Percentiles rank a stretch among this genome's conserved stretches.
Conservation (phyloP, 2,888 invertebrate genomes). For the Latrodectus elegans region DNA sequence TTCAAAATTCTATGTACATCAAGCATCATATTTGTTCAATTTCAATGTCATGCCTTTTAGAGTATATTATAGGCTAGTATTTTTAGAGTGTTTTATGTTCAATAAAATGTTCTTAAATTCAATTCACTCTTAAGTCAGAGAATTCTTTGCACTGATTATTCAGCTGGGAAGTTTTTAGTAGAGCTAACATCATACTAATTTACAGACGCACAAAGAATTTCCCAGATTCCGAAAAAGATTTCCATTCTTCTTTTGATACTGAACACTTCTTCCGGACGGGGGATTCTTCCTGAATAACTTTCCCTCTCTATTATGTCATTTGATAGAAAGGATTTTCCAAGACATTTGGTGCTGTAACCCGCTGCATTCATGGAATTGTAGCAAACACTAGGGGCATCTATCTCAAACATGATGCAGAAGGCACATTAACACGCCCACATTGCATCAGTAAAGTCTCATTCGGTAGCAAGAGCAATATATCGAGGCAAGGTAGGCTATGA, state of each 20-base stretch:
- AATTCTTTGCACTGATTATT: too few relatives aligned
- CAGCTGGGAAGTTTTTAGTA: too few relatives aligned
- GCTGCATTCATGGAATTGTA: conserved; percentile 25
- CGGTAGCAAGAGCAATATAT: conserved; percentile 21
- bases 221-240: not conserved
- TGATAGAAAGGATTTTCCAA: conserved; percentile 3
- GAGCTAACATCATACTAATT: not conserved
- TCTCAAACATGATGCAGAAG: conserved; percentile 4
- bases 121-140: too few relatives aligned
- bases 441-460: conserved; percentile 27
- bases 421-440: conserved; percentile 31
- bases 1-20: too few relatives aligned
- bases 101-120: too few relatives aligned
- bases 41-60: too few relatives aligned
- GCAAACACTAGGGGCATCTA: conserved; percentile 24
- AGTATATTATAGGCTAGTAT: too few relatives aligned
- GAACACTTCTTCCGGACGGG: not conserved
- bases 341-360: conserved; percentile 13
- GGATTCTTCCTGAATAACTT: conserved; percentile 6
- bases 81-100: too few relatives aligned
- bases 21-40: too few relatives aligned
- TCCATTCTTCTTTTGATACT: not conserved
- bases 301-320: conserved; percentile 4
- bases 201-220: not conserved
- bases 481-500: conserved; percentile 20